phyloP scores from a whole-genome alignment of 2,797 vertebrate genomes.

The Xyrichtys novacula region DNA sequence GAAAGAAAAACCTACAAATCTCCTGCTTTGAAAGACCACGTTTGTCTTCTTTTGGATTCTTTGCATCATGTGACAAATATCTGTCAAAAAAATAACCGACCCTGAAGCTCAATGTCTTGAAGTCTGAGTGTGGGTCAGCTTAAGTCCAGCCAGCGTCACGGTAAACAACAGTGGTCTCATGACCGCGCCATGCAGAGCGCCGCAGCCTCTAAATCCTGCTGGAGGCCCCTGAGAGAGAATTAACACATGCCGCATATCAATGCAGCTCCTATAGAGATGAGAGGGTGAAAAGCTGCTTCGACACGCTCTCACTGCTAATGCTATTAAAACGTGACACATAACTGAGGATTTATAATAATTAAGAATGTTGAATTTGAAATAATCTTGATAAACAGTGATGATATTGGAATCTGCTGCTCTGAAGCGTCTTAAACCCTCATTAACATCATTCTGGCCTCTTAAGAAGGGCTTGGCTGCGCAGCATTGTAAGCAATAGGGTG shows the following conservation, averaged over 20 bases:
- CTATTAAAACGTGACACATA: not conserved
- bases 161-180: slow-evolving; percentile 59
- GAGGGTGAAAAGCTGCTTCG: slow-evolving; percentile 23
- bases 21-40: too few species aligned
- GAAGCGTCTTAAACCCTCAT: slow-evolving; percentile 2
- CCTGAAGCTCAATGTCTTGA: slow-evolving; percentile 4
- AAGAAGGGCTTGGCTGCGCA: not conserved
- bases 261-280: not conserved
- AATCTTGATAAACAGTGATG: slow-evolving; percentile 17
- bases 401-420: slow-evolving; percentile 1
- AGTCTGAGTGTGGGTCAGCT: slow-evolving; percentile 2
- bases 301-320: not conserved
- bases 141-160: slow-evolving; percentile 31
- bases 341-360: not conserved
- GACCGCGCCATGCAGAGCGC: slow-evolving; percentile 34
- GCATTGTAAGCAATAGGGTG: not conserved
- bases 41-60: not conserved
- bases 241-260: slow-evolving; percentile 2
- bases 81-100: not conserved
- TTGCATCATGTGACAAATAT: not conserved
- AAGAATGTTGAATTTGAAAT: not conserved
- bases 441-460: not conserved
- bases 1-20: too few species aligned
- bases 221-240: slow-evolving; percentile 31
- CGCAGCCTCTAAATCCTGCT: slow-evolving; percentile 36